These are phyloP conservation scores for Lepilemur septentrionalis DNA, from an alignment of 2,797 vertebrate genomes.

Conservation along the genomic window DNA sequence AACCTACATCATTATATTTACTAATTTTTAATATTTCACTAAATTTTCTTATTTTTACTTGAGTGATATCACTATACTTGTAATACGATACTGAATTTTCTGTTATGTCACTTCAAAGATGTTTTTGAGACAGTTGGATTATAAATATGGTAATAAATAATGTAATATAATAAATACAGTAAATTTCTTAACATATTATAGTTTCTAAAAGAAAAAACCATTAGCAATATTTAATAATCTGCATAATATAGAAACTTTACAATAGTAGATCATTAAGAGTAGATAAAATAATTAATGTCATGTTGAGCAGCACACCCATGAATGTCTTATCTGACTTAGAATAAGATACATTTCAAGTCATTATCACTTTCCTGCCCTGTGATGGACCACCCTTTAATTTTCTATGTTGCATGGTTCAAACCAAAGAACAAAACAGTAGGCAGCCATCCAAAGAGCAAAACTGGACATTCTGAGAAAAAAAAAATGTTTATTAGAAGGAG, in stretches of 20 bases:
- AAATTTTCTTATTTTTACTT: neutral
- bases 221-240: neutral
- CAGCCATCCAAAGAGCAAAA: neutral
- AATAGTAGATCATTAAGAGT: neutral
- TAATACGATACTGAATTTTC: neutral
- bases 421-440: neutral
- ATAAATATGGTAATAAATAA: neutral
- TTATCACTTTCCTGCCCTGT: neutral
- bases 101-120: neutral
- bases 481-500: neutral
- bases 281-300: neutral
- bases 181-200: neutral
- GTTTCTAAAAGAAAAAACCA: neutral
- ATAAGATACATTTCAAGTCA: neutral
- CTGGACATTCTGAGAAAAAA: neutral
- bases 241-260: neutral
- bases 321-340: neutral
- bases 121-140: neutral
- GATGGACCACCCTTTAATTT: neutral
- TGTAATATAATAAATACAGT: neutral
- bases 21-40: neutral
- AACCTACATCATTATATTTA: neutral
- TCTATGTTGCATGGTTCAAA: neutral
- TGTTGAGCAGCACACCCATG: neutral
- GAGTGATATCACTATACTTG: neutral